Conservation (phyloP, 2,113 vertebrate species). For the Neoarius graeffei region DNA sequence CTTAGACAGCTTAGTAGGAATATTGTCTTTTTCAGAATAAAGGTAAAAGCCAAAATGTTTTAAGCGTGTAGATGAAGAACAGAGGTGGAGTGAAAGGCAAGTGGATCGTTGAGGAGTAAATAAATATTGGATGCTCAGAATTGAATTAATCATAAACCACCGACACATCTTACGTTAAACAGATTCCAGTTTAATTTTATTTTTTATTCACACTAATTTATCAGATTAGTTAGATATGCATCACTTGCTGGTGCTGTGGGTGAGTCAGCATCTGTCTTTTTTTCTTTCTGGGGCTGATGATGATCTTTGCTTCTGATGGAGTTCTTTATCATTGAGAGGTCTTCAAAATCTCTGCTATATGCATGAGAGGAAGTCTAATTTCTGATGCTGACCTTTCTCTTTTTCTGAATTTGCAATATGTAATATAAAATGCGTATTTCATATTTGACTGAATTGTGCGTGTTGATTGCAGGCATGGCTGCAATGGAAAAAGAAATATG, state of each 20-base stretch:
- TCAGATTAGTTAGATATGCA: not conserved
- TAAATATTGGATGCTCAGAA: not conserved
- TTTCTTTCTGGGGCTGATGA: not conserved
- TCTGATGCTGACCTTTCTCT: not conserved
- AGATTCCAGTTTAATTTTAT: not conserved
- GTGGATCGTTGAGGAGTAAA: not conserved
- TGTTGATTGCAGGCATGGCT: conserved; percentile 78
- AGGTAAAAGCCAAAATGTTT: too few relatives aligned
- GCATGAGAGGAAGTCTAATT: not conserved
- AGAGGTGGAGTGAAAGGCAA: not conserved
- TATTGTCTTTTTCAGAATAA: too few relatives aligned
- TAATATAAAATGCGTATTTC: not conserved
- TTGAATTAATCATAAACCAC: not conserved
- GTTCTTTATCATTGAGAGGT: not conserved
- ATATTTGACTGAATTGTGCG: not conserved
- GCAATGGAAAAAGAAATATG: conserved; percentile 74
- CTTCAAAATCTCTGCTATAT: not conserved
- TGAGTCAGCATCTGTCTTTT: not conserved
- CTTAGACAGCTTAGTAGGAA: too few relatives aligned
- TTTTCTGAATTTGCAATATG: not conserved
- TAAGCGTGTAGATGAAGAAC: not conserved
- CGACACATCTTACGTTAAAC: not conserved
- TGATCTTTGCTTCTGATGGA: not conserved
- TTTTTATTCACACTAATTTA: not conserved
- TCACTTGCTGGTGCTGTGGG: not conserved